A percentile compares a stretch with the other conserved stretches of the same genome.
Conservation (phyloP, 2,888 invertebrate species). For the Ichneumoninae sp. region DNA sequence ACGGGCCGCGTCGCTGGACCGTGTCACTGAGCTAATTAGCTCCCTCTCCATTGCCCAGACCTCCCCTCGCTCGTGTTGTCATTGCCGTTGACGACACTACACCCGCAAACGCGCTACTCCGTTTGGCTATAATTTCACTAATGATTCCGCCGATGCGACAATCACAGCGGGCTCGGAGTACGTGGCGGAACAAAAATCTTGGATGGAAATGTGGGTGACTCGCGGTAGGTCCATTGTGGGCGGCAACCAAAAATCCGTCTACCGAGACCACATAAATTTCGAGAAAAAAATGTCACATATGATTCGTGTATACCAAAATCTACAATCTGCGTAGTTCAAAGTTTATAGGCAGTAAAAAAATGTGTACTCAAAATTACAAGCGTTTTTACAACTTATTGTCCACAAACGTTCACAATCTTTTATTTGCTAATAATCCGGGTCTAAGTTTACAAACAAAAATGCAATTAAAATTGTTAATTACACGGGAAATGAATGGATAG, state of each 20-base stretch:
- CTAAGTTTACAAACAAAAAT: too few species aligned
- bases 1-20: slow-evolving; percentile 75
- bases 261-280: background rate
- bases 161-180: background rate
- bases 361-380: too few species aligned
- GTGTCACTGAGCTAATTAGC: slow-evolving; percentile 80
- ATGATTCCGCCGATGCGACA: slow-evolving; percentile 46
- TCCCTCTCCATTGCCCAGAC: slow-evolving; percentile 67
- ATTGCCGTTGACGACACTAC: slow-evolving; percentile 72
- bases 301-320: too few species aligned
- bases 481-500: too few species aligned
- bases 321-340: too few species aligned
- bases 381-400: too few species aligned
- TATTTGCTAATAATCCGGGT: too few species aligned
- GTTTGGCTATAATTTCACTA: slow-evolving; percentile 45
- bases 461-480: too few species aligned
- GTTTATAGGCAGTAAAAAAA: too few species aligned
- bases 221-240: background rate
- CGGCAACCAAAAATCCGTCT: background rate
- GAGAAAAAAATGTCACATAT: too few species aligned
- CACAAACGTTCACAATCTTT: too few species aligned
- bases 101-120: slow-evolving; percentile 57
- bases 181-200: background rate
- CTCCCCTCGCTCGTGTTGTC: slow-evolving; percentile 50
- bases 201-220: background rate